Evolutionary conservation across 2,888 invertebrate species (phyloP), one percentile per base, ranked within the genome.

Genomic region (Caenorhabditis drosophilae): DNA sequence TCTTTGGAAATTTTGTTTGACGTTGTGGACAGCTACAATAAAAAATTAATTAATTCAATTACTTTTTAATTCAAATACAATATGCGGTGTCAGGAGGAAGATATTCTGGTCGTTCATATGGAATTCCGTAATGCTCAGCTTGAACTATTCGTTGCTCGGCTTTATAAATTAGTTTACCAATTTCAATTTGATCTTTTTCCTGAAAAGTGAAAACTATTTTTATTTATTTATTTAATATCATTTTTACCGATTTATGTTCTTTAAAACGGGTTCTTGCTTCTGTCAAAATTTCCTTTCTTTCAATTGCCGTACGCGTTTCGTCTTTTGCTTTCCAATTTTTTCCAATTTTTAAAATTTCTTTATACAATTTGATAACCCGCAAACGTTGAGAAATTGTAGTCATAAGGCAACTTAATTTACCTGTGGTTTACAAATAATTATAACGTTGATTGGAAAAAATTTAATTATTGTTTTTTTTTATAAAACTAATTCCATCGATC

Each of bases 51-150:
- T 18, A 23, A 38, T n/a, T 20, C n/a, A 25, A 42, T 1, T 4
- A 15, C 6, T 51, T 16, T 27, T 9, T 11, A 38, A 22, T 15
- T 12, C 9, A 11, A 18, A 18, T 22, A 58, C 78, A 72, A 69
- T 66, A 80, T 48, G 77, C 73, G 46, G 79, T 77, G 35, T 71
- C 51, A 50, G 77, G 79, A 36, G 71, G 68, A 42, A 80, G 66
- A 52, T 80, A 80, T 51, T 67, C 70, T 23, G 70, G 80, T 45
- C 79, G 52, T 38, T 75, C 77, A 58, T 78, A 77, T 16, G 80
- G 80, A 50, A 76, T 76, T 18, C 75, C 67, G 64, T 80, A 80
- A 52, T 80, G 80, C 11, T 75, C 58, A 6, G 77, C 80, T 38
- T 76, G 75, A 9, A 63, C 70, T 20, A 80, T 50, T 3, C 80